These are phyloP conservation scores for Dexiosoma caninum DNA, from an alignment of 2,888 invertebrate genomes.

Conservation along the genomic window DNA sequence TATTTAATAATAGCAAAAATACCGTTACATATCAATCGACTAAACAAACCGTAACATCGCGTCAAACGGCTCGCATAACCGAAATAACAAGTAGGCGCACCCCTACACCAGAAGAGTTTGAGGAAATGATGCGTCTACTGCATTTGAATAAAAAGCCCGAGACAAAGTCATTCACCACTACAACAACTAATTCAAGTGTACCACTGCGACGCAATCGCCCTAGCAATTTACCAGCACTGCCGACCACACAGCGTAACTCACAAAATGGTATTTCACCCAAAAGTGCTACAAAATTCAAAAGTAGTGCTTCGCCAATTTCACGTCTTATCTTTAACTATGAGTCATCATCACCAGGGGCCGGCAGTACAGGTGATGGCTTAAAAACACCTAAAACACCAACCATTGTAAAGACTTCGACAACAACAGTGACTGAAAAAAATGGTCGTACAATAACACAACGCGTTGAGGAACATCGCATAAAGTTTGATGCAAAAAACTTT, in stretches of 20 bases:
- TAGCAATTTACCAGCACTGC: slow-evolving; percentile 46
- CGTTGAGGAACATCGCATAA: slow-evolving; percentile 68
- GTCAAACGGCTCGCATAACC: slow-evolving; percentile 69
- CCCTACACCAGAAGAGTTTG: slow-evolving; percentile 70
- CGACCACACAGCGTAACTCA: slow-evolving; percentile 44
- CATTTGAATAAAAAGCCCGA: slow-evolving; percentile 61
- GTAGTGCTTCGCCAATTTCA: slow-evolving; percentile 53
- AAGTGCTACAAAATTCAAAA: slow-evolving; percentile 61
- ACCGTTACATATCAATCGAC: slow-evolving; percentile 70
- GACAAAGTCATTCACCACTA: slow-evolving; percentile 41
- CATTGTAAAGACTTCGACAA: slow-evolving; percentile 68
- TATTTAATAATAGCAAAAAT: slow-evolving; percentile 69
- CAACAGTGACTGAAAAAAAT: slow-evolving; percentile 70
- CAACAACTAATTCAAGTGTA: slow-evolving; percentile 34
- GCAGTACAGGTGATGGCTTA: slow-evolving; percentile 27
- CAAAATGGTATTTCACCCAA: slow-evolving; percentile 54
- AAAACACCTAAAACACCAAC: slow-evolving; percentile 65
- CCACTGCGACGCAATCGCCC: slow-evolving; percentile 53
- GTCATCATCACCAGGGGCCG: slow-evolving; percentile 50
- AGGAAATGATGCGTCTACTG: slow-evolving; percentile 67
- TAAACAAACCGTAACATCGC: slow-evolving; percentile 73
- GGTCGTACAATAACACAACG: slow-evolving; percentile 70
- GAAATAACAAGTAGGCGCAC: slow-evolving; percentile 71
- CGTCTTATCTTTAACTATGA: slow-evolving; percentile 63
- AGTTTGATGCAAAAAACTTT: slow-evolving; percentile 57